A percentile compares a stretch with the other conserved stretches of the same genome.
Conservation (phyloP, 2,888 invertebrate species). For the Neoitamus cyanurus region DNA sequence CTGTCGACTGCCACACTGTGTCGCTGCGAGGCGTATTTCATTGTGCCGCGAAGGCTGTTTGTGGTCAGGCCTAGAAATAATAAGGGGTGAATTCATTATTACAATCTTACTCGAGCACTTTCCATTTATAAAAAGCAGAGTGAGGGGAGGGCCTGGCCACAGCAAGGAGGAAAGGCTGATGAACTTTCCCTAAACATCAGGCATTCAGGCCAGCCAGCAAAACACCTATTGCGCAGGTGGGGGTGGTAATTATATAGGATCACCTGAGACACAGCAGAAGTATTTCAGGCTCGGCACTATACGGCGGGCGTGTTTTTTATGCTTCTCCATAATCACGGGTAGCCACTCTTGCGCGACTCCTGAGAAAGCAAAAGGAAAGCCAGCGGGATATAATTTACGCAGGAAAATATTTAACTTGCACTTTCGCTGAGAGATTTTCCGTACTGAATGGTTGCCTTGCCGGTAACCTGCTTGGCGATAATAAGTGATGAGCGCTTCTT, state of each 20-base stretch:
- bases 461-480: neutral
- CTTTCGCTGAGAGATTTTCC: neutral
- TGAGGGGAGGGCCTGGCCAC: neutral
- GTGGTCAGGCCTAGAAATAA: conserved; percentile 21
- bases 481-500: conserved; percentile 20
- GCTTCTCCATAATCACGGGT: neutral
- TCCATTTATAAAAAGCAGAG: neutral
- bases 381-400: neutral
- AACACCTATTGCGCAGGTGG: conserved; percentile 19
- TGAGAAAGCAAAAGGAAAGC: neutral
- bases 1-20: conserved; percentile 46
- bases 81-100: neutral
- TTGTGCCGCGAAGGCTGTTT: neutral
- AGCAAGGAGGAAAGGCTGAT: neutral
- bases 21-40: conserved; percentile 16
- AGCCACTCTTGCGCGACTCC: neutral
- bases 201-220: too few relatives aligned
- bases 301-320: neutral
- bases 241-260: neutral
- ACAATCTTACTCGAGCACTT: neutral
- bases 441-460: neutral
- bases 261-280: conserved; percentile 47
- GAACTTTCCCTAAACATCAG: neutral
- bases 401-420: conserved; percentile 31
- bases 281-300: conserved; percentile 28